Evolutionary conservation across 2,888 invertebrate genomes (phyloP), one percentile per base, ranked within the genome.

Genomic region (Tolmerus cingulatus): DNA sequence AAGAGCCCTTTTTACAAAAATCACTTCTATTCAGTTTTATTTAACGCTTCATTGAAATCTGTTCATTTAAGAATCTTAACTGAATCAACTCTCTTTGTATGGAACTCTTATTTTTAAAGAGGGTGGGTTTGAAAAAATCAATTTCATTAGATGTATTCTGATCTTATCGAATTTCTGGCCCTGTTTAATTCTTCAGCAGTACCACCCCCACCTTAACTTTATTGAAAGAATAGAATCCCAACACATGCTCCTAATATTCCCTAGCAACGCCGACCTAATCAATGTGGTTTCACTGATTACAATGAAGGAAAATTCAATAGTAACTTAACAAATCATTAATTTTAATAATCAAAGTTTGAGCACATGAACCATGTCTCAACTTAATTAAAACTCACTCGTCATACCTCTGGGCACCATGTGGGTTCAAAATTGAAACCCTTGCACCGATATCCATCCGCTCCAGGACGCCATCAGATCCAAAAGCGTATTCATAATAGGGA

Each of bases 351-450:
- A 78, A 78, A 78, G 76, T 76, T 76, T 76, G 40, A 16, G 19
- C n/a, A 37, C 76, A 66, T 66, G 76, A 76, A 43, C 78, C 78
- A 37, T 78, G 43, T 43, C 78, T 14, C 23, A 78, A 43, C 78
- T 78, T 78, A 78, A 78, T 78, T 78, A 78, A 78, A 78, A 78
- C 78, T 78, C 78, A 78, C 23, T 78, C 78, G 43, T 78, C 43
- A 78, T 78, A 23, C 78, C 23, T 43, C 43, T 14, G 78, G 40
- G 78, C 43, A 23, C n/a, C 78, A 37, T 23, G n/a, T 40, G 43
- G 23, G 37, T 78, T 37, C n/a, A 34, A 77, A 76, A 78, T 78
- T 78, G 23, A 23, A n/a, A 23, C 19, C 40, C 27, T 66, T 66
- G 66, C 66, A 66, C 66, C 66, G 66, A 78, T 78, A 78, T 78